Evolutionary conservation across 2,888 invertebrate genomes (phyloP), one percentile per base, ranked within the genome.

Genomic region (Athalia rosae): DNA sequence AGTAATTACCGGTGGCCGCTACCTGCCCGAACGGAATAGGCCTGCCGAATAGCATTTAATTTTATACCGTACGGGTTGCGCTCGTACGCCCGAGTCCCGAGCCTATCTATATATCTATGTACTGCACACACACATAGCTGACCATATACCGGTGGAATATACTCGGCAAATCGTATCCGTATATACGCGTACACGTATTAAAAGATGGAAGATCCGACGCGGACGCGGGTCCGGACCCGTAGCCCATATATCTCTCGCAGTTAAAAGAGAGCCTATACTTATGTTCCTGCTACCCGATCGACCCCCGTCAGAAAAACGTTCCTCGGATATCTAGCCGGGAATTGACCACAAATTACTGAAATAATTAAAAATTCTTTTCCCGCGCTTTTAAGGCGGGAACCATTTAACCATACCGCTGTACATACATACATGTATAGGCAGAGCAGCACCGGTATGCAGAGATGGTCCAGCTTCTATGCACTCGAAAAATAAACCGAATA

Each of bases 1-100:
- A 87, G 89, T 89, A 89, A 89, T 89, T 89, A 89, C 89, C 89
- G 81, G 89, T 89, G 89, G 89, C 89, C 88, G 89, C 89, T 89
- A 89, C 89, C 89, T 89, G 88, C 87, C 87, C 85, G 84, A 86
- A 84, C 84, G 87, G 85, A 88, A 89, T 88, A 88, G 88, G 88
- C 88, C 86, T 85, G 84, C 85, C 87, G 87, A 88, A 87, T 85
- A 87, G 85, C 89, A 89, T 89, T 89, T 89, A 89, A 89, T 89
- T 89, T 89, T 87, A 86, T 87, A 85, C 85, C 82, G 81, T 76
- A 77, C 59, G 71, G 78, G 78, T n/a, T n/a, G n/a, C n/a, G n/a
- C 79, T 76, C 74, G 69, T 69, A 76, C 77, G 61, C 50, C 28
- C n/a, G n/a, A 56, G 4, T 6, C 13, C 48, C 64, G 11, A 9